phyloP scores from a whole-genome alignment of 2,888 invertebrate species.

The Epirrita christyi region DNA sequence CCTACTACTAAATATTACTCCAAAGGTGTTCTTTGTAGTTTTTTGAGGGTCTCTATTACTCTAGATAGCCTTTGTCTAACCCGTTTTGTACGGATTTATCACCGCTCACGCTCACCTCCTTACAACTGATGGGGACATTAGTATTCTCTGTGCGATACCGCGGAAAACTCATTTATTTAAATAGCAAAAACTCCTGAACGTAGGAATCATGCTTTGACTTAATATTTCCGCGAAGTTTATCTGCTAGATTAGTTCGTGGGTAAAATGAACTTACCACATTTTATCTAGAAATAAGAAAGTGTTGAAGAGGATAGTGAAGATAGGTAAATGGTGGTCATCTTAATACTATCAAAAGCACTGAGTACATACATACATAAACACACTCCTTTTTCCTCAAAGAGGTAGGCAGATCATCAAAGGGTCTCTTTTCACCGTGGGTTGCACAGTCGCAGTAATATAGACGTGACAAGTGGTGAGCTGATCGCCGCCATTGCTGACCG shows the following conservation, averaged over 20 bases:
- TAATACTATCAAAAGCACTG: too few relatives aligned
- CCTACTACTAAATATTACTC: too few relatives aligned
- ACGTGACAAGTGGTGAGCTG: too few relatives aligned
- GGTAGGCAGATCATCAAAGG: too few relatives aligned
- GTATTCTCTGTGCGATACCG: constrained; percentile 34
- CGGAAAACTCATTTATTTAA: constrained; percentile 43
- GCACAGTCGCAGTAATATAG: too few relatives aligned
- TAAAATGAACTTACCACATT: neutral
- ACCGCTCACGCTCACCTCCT: constrained; percentile 30
- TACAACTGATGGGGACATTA: constrained; percentile 32
- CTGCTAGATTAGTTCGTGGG: constrained; percentile 13
- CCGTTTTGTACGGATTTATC: constrained; percentile 39
- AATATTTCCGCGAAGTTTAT: constrained; percentile 35
- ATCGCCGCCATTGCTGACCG: too few relatives aligned
- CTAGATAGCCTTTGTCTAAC: constrained; percentile 9
- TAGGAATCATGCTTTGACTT: constrained; percentile 41
- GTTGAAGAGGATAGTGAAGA: neutral
- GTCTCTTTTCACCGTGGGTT: too few relatives aligned
- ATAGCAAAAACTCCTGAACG: constrained; percentile 37
- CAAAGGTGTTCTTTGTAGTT: neutral
- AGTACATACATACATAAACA: too few relatives aligned
- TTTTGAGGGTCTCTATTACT: neutral
- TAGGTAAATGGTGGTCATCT: too few relatives aligned
- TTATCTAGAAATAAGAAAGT: neutral
- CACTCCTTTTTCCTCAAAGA: too few relatives aligned